These are phyloP conservation scores for Drosophila mayri DNA, from an alignment of 1,140 invertebrate genomes.

Conservation along the genomic window DNA sequence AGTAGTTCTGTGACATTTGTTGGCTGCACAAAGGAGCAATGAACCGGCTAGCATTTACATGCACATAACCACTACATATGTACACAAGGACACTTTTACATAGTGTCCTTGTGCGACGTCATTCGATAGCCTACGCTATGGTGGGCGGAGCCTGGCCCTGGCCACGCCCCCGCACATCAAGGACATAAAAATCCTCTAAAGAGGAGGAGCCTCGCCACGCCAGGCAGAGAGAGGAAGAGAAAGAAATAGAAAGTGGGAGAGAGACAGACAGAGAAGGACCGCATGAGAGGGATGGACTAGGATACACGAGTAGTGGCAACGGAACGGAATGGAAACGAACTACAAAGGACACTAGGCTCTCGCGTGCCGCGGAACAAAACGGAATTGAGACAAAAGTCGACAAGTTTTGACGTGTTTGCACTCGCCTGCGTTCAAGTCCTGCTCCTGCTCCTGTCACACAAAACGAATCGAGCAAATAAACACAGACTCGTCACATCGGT, in stretches of 20 bases:
- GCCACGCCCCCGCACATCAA: conserved; percentile 58
- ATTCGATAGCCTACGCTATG: conserved; percentile 26
- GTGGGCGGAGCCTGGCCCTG: conserved; percentile 51
- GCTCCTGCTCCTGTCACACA: conserved; percentile 15
- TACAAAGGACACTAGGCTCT: conserved; percentile 1
- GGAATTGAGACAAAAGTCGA: conserved; percentile 49
- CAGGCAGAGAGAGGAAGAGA: conserved; percentile 4
- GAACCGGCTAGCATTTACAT: conserved; percentile 6
- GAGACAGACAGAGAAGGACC: not conserved
- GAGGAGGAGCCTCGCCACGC: conserved; percentile 58
- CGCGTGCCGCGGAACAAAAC: not conserved
- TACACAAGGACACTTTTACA: conserved; percentile 17
- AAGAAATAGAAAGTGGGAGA: not conserved
- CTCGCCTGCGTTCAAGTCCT: conserved; percentile 12
- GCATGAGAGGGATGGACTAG: conserved; percentile 21
- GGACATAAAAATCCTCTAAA: conserved; percentile 74
- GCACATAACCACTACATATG: not conserved
- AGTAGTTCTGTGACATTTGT: not conserved
- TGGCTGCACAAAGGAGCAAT: conserved; percentile 6
- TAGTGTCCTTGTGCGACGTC: conserved; percentile 7
- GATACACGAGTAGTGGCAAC: conserved; percentile 14
- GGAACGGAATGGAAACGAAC: conserved; percentile 5
- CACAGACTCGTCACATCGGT: conserved; percentile 63
- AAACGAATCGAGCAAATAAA: conserved; percentile 79
- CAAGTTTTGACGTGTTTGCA: conserved; percentile 40